Percentiles rank a stretch among this genome's conserved stretches.
phyloP scores from a whole-genome alignment of 2,888 invertebrate species.

The Netelia fuscicornis region DNA sequence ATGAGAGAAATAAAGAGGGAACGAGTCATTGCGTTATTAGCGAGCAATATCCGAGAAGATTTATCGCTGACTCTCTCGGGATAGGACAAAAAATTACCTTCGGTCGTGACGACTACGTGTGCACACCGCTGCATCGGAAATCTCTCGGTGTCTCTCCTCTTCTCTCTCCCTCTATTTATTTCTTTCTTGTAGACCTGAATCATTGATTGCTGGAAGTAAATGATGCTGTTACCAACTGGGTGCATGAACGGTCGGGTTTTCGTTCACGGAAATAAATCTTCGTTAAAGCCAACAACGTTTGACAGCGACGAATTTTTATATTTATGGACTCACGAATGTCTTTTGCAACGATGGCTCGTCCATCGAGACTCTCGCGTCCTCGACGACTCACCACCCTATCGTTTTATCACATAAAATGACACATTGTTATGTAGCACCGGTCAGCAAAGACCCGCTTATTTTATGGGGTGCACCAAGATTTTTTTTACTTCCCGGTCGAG shows the following conservation, averaged over 20 bases:
- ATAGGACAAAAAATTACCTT: slow-evolving; percentile 36
- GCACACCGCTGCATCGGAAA: slow-evolving; percentile 32
- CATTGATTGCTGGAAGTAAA: slow-evolving; percentile 65
- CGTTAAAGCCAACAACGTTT: slow-evolving; percentile 50
- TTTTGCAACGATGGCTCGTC: slow-evolving; percentile 12
- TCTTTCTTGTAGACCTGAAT: slow-evolving; percentile 60
- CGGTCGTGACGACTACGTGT: slow-evolving; percentile 21
- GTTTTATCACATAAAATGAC: slow-evolving; percentile 47
- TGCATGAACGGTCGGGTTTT: slow-evolving; percentile 34
- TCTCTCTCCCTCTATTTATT: slow-evolving; percentile 14
- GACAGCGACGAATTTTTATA: slow-evolving; percentile 66
- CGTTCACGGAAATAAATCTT: slow-evolving; percentile 59
- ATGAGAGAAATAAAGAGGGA: slow-evolving; percentile 1
- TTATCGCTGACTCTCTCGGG: slow-evolving; percentile 50
- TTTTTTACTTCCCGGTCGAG: no score
- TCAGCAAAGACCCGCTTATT: slow-evolving; percentile 8
- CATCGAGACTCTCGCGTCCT: slow-evolving; percentile 26
- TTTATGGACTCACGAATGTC: slow-evolving; percentile 58
- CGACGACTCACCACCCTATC: slow-evolving; percentile 19
- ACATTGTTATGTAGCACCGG: not conserved
- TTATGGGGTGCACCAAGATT: not conserved
- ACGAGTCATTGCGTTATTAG: slow-evolving; percentile 58
- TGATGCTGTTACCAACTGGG: slow-evolving; percentile 34
- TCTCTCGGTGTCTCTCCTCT: slow-evolving; percentile 4
- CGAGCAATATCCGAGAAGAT: slow-evolving; percentile 49